Percentiles rank a stretch among this genome's conserved stretches.
Conservation (phyloP, 2,797 vertebrate genomes). For the Siniperca obscura region DNA sequence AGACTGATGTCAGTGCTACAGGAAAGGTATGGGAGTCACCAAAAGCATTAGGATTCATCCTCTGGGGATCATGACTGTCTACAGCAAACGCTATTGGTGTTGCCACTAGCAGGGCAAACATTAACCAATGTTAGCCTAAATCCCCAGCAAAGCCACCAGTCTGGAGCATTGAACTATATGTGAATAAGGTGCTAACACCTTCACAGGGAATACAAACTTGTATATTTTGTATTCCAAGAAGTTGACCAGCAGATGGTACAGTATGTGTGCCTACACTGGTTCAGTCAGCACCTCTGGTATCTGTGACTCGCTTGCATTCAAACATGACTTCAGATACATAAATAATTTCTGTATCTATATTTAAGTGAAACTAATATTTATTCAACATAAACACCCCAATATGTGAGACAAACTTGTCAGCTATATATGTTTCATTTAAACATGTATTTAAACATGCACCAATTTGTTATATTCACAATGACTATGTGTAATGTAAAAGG, state of each 20-base stretch:
- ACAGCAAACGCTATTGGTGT: neutral
- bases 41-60: neutral
- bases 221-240: too few species aligned
- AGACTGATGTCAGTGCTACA: neutral
- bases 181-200: neutral
- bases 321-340: neutral
- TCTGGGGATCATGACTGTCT: neutral
- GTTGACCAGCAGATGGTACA: neutral
- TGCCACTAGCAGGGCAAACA: neutral
- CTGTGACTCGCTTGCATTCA: too few species aligned
- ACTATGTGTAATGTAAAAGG: neutral
- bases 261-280: neutral
- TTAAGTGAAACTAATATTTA: neutral
- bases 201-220: neutral
- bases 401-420: neutral
- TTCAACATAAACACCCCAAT: neutral
- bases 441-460: neutral
- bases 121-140: neutral
- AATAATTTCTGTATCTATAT: too few species aligned
- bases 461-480: neutral
- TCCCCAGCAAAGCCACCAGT: neutral
- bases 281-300: neutral
- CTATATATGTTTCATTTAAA: neutral
- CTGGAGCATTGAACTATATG: neutral
- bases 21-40: neutral